Conservation (phyloP, 2,113 vertebrate genomes). For the Neolamprologus fasciatus region DNA sequence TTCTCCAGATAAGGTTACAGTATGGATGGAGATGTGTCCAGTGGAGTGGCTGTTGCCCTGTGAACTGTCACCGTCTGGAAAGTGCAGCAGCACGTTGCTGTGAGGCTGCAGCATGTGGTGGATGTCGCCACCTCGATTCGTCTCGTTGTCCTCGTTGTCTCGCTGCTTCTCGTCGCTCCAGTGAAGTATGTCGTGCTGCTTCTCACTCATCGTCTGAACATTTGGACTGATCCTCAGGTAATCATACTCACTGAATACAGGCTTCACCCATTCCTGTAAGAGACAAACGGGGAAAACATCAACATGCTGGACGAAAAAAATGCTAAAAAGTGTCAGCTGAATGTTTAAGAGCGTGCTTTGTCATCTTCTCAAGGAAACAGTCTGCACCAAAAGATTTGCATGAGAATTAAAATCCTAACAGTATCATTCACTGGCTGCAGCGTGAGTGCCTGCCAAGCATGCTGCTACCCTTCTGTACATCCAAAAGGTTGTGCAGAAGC, state of each 20-base stretch:
- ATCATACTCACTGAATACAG: conserved; percentile 59
- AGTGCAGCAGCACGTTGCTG: not conserved
- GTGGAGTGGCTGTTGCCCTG: conserved; percentile 57
- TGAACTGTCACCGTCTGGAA: conserved; percentile 7
- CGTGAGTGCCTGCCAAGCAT: not conserved
- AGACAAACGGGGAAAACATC: not conserved
- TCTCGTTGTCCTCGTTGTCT: not conserved
- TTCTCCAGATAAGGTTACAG: conserved; percentile 75
- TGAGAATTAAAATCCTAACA: not conserved
- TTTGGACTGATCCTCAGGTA: conserved; percentile 26
- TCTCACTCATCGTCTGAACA: conserved; percentile 31
- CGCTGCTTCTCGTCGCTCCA: not conserved
- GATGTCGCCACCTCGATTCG: not conserved
- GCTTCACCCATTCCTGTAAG: conserved; percentile 71
- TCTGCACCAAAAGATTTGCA: not conserved
- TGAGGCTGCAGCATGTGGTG: not conserved
- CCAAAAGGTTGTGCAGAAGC: not conserved
- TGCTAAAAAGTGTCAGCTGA: not conserved
- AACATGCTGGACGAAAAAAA: not conserved
- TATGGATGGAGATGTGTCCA: conserved; percentile 80
- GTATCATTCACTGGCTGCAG: not conserved
- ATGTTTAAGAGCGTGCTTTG: not conserved
- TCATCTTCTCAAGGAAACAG: not conserved
- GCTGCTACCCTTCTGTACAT: not conserved
- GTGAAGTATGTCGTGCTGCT: not conserved